Evolutionary conservation across 2,797 vertebrate species (phyloP).

Genomic region (Bovichtus variegatus): DNA sequence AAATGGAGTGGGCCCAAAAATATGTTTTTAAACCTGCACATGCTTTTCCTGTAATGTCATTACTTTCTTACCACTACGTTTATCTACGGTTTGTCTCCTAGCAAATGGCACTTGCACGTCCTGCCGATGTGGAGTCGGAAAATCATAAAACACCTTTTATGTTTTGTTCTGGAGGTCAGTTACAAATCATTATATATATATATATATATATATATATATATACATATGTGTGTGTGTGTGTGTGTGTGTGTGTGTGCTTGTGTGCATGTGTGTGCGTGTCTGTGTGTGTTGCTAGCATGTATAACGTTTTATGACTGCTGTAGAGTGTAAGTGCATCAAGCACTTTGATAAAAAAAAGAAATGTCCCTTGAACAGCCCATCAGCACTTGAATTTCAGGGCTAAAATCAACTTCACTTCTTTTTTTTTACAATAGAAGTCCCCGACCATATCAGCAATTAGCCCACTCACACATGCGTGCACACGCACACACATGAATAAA

Average conservation of each 20-base stretch:
- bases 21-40: background rate
- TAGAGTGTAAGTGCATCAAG: background rate
- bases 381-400: conserved; percentile 14
- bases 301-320: background rate
- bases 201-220: too few species aligned
- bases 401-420: conserved; percentile 8
- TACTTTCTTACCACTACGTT: fast-evolving
- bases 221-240: too few species aligned
- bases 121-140: background rate
- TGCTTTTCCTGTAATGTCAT: background rate
- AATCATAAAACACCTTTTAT: background rate
- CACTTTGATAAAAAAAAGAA: background rate
- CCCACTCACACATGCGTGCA: background rate
- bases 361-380: too few species aligned
- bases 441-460: conserved; percentile 40
- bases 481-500: background rate
- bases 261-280: too few species aligned
- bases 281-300: background rate
- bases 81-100: background rate
- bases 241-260: too few species aligned
- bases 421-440: conserved; percentile 23
- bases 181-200: too few species aligned
- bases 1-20: background rate
- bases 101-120: background rate
- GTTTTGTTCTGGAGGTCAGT: background rate